Evolutionary conservation across 2,797 vertebrate species (phyloP).

Genomic region (Caiman crocodilus): DNA sequence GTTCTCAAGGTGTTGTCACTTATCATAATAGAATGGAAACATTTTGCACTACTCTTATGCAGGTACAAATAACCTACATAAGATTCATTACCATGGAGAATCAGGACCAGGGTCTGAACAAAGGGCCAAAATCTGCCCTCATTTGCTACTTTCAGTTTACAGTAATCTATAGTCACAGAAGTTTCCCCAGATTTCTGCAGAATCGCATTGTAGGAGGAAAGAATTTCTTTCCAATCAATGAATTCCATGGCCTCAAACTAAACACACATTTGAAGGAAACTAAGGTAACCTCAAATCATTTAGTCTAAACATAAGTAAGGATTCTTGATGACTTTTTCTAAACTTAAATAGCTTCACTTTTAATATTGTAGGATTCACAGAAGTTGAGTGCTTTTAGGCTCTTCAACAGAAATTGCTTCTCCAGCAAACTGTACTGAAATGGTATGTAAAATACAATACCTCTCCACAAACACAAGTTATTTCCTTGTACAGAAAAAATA

Average conservation of each 20-base stretch:
- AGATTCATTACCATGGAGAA: neutral
- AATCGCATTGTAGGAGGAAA: neutral
- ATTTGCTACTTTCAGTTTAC: neutral
- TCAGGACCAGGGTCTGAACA: neutral
- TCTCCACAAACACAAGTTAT: slow-evolving; percentile 16
- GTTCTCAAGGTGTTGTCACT: neutral
- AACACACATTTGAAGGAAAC: slow-evolving; percentile 31
- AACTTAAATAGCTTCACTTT: slow-evolving; percentile 7
- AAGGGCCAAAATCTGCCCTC: neutral
- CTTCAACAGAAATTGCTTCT: slow-evolving; percentile 26
- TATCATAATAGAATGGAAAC: neutral
- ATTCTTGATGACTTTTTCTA: slow-evolving; percentile 36
- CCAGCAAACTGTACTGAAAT: slow-evolving; percentile 15
- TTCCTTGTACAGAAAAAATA: slow-evolving; percentile 21
- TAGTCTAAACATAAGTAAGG: slow-evolving; percentile 34
- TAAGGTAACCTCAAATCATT: slow-evolving; percentile 9
- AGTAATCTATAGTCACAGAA: neutral
- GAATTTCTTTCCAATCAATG: slow-evolving; percentile 14
- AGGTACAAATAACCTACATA: neutral
- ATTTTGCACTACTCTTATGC: neutral
- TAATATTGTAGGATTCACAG: slow-evolving; percentile 7
- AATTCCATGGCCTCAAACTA: neutral
- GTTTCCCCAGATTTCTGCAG: neutral
- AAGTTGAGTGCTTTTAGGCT: neutral
- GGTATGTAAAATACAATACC: neutral